Conservation (phyloP, 2,888 invertebrate species). For the Andrena marginata region DNA sequence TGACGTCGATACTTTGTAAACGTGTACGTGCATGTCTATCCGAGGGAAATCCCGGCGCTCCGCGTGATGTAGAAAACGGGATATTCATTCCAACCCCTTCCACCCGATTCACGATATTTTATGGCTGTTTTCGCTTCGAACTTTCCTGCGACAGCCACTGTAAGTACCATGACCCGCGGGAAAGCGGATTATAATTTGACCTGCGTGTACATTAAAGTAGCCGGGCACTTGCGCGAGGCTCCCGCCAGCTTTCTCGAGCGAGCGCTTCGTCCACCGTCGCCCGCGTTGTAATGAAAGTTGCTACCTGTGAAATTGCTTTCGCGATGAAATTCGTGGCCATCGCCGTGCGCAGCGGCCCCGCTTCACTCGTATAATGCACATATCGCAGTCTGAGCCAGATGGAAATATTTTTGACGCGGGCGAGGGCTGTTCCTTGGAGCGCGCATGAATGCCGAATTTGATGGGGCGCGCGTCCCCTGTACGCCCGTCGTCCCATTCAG, state of each 20-base stretch:
- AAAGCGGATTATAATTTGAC: constrained; percentile 33
- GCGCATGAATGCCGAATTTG: constrained; percentile 47
- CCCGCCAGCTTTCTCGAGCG: not conserved
- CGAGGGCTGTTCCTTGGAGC: not conserved
- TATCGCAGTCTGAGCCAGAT: constrained; percentile 7
- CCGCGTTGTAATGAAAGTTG: constrained; percentile 27
- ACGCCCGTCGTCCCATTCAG: constrained; percentile 36
- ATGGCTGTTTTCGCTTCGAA: too few relatives aligned
- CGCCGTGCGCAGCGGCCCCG: not conserved
- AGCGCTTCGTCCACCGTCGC: not conserved
- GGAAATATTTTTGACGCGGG: constrained; percentile 12
- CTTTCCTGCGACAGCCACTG: too few relatives aligned
- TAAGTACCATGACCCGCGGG: too few relatives aligned
- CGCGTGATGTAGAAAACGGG: too few relatives aligned
- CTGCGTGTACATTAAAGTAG: constrained; percentile 8
- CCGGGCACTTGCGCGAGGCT: not conserved
- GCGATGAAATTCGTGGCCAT: constrained; percentile 45
- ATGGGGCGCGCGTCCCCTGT: constrained; percentile 13
- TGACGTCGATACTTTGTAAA: too few relatives aligned
- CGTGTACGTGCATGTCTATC: too few relatives aligned
- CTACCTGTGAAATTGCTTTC: constrained; percentile 62
- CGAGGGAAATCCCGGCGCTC: too few relatives aligned
- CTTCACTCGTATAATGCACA: not conserved
- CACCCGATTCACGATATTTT: too few relatives aligned
- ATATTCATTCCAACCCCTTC: too few relatives aligned